Evolutionary conservation across 2,888 invertebrate genomes (phyloP).

Genomic region (Cremastinae sp.): DNA sequence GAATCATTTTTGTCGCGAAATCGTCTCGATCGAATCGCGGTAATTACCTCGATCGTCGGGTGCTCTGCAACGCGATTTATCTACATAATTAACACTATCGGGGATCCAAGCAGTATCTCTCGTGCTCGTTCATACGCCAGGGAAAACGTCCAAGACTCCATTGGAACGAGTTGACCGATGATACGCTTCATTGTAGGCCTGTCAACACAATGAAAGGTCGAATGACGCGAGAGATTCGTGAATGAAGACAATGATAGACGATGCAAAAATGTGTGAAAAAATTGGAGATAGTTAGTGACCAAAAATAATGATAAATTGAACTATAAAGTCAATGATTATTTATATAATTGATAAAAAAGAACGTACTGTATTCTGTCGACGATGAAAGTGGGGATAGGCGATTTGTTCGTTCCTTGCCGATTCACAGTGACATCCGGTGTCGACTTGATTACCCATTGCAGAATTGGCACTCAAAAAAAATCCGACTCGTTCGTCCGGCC

Average conservation of each 20-base stretch:
- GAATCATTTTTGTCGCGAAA: background rate
- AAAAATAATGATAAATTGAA: no score
- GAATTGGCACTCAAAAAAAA: slow-evolving; percentile 40
- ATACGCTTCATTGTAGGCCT: slow-evolving; percentile 41
- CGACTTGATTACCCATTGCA: background rate
- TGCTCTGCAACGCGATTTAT: slow-evolving; percentile 17
- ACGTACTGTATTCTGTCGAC: slow-evolving; percentile 28
- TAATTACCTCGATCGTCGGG: slow-evolving; percentile 7
- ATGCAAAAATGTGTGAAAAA: no score
- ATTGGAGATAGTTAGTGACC: no score
- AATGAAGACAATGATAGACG: slow-evolving; percentile 8
- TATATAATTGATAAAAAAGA: background rate
- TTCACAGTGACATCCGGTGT: background rate
- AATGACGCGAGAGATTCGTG: slow-evolving; percentile 5
- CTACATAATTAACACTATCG: slow-evolving; percentile 42
- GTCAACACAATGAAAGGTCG: slow-evolving; percentile 26
- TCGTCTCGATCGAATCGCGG: slow-evolving; percentile 8
- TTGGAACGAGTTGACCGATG: slow-evolving; percentile 33
- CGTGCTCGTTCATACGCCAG: slow-evolving; percentile 19
- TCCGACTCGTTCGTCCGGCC: slow-evolving; percentile 49
- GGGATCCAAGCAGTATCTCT: slow-evolving; percentile 25
- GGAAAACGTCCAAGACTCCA: slow-evolving; percentile 26
- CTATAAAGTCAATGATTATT: background rate
- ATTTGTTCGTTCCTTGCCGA: slow-evolving; percentile 8
- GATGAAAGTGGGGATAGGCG: background rate